Base-by-base conservation (phyloP, 2,113 vertebrate genomes). In the Rhinolophus ferrumequinum region DNA sequence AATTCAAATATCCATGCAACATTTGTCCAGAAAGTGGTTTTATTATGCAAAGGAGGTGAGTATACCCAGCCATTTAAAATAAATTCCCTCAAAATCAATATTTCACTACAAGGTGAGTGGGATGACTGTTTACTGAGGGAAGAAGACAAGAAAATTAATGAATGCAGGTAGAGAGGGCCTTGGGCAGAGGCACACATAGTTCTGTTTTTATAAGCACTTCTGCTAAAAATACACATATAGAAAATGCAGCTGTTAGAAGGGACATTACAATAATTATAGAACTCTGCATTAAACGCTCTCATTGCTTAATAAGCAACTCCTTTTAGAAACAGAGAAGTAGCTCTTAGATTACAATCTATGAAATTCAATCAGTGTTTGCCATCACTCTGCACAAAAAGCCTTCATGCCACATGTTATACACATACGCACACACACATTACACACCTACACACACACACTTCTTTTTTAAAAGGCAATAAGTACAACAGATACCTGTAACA, bases 201-300 rank as follows among this genome's bases (percentile, higher is more conserved):
- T 92, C 75, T 87, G 67, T 10, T 90, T 94, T 95, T 92, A 79
- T 10, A 60, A 90, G 69, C 19, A 50, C 38, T 79, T 4, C 44
- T 79, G 54, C 67, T 97, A 94, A 96, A 96, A 96, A 94, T 73
- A 93, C 33, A 67, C 62, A 44, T 58, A 58, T 12, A 30, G 84
- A 62, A 81, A 94, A 93, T 19, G 30, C 62, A 95, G 69, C 89
- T 95, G 75, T 60, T 83, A 73, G 58, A 67, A 87, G 33, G 47
- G 75, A 90, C 69, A 79, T 72, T 18, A 21, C 24, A 56, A 3
- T 83, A 77, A 95, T 90, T 83, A 79, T 16, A 90, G 67, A 92
- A 90, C 52, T 60, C n/a, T 79, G 54, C 38, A 66, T 86, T 81
- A 82, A 81, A 86, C 90, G 52, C 50, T 90, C n/a, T 90, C n/a